Conservation (phyloP, 2,888 invertebrate genomes). For the Reticulitermes lucifugus region DNA sequence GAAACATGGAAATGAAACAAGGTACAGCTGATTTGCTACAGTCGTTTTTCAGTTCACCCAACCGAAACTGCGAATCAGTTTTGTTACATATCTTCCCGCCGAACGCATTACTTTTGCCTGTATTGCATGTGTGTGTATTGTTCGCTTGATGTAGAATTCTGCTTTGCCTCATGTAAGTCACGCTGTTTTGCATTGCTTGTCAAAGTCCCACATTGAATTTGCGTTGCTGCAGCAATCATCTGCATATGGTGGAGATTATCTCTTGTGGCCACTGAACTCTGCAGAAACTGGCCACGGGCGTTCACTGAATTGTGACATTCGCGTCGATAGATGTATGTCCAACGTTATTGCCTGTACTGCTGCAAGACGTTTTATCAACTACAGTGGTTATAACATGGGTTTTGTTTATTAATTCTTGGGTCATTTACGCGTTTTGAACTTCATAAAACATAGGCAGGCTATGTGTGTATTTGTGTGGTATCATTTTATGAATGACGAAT, state of each 20-base stretch:
- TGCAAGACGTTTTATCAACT: no score
- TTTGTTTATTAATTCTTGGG: no score
- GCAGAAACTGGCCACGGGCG: neutral
- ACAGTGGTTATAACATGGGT: no score
- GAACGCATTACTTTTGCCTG: neutral
- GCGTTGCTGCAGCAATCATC: neutral
- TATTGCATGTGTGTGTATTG: no score
- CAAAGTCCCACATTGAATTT: neutral
- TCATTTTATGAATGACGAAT: no score
- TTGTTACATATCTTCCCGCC: neutral
- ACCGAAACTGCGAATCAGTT: neutral
- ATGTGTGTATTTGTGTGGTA: no score
- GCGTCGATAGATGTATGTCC: neutral
- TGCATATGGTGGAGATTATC: neutral
- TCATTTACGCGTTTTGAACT: no score
- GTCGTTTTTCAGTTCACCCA: neutral
- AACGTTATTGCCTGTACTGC: no score
- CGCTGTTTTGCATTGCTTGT: neutral
- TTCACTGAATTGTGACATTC: neutral
- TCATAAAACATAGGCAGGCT: no score
- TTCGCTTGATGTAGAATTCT: neutral
- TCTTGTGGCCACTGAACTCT: neutral
- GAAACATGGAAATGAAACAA: no score
- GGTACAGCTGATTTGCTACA: no score
- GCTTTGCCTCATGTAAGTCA: neutral